A percentile compares a stretch with the other conserved stretches of the same genome.
These are phyloP conservation scores for Tympanoctomys barrerae DNA, from an alignment of 2,797 vertebrate species.

Conservation along the genomic window DNA sequence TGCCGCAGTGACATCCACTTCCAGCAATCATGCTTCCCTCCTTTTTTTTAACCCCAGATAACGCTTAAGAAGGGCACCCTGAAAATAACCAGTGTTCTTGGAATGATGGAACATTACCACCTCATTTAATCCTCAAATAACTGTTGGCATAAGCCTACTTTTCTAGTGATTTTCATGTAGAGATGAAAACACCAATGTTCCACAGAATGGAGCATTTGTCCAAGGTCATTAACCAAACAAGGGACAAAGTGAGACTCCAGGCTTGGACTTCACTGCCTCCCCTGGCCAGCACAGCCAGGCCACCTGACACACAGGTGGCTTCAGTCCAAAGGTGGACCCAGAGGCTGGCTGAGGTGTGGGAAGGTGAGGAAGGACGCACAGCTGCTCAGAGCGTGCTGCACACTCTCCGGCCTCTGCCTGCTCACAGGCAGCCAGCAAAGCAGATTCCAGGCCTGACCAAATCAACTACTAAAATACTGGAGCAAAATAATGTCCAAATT, in stretches of 20 bases:
- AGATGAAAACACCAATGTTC: not conserved
- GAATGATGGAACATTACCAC: not conserved
- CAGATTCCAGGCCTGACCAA: not conserved
- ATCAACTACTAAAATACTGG: not conserved
- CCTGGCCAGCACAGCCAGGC: not conserved
- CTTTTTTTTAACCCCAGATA: not conserved
- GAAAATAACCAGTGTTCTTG: not conserved
- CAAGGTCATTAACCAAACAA: not conserved
- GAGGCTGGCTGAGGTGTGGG: not conserved
- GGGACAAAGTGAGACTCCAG: not conserved
- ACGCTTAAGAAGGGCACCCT: not conserved
- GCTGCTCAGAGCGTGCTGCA: not conserved
- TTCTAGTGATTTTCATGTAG: not conserved
- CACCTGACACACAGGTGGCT: rapidly evolving
- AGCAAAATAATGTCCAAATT: not conserved
- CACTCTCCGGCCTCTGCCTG: not conserved
- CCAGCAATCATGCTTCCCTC: not conserved
- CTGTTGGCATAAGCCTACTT: too few species aligned
- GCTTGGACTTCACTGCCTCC: not conserved
- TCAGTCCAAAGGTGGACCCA: not conserved
- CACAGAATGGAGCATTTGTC: not conserved
- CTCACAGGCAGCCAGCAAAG: not conserved
- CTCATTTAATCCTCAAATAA: conserved; percentile 11
- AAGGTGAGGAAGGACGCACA: not conserved
- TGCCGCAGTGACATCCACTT: not conserved